A percentile compares a stretch with the other conserved stretches of the same genome.
These are phyloP conservation scores for Aphidius gifuensis DNA, from an alignment of 1,140 invertebrate species.

Conservation along the genomic window DNA sequence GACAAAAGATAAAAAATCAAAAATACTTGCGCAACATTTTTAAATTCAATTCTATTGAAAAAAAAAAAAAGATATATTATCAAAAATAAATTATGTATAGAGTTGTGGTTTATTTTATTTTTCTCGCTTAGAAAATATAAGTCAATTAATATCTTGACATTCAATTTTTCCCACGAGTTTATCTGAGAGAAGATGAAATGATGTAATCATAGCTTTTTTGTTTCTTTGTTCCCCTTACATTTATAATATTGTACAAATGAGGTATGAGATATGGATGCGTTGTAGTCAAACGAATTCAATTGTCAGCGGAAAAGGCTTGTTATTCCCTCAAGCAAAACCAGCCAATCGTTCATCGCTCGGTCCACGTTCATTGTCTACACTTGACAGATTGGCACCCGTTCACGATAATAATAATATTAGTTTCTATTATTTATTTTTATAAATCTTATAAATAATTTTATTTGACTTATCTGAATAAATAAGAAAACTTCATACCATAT, in stretches of 20 bases:
- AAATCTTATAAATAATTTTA: too few species aligned
- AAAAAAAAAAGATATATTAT: too few species aligned
- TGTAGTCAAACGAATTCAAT: conserved; percentile 37
- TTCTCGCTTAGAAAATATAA: too few species aligned
- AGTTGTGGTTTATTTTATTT: too few species aligned
- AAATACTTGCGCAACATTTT: too few species aligned
- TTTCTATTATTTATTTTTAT: too few species aligned
- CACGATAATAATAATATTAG: neutral
- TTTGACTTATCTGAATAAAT: too few species aligned
- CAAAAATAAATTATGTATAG: too few species aligned
- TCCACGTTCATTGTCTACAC: conserved; percentile 38
- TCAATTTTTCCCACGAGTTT: neutral
- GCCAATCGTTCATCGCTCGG: conserved; percentile 41
- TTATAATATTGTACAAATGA: conserved; percentile 3
- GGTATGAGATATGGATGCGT: conserved; percentile 44
- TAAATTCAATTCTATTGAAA: too few species aligned
- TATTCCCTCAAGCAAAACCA: conserved; percentile 38
- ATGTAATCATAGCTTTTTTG: neutral
- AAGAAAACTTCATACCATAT: too few species aligned
- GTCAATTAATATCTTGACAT: too few species aligned
- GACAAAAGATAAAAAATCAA: too few species aligned
- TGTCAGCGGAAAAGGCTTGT: conserved; percentile 51
- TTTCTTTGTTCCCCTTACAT: neutral
- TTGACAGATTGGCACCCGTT: neutral
- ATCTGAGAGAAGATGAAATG: neutral